Evolutionary conservation across 2,113 vertebrate species (phyloP), one percentile per base, ranked within the genome.

Genomic region (Halichoeres trimaculatus): DNA sequence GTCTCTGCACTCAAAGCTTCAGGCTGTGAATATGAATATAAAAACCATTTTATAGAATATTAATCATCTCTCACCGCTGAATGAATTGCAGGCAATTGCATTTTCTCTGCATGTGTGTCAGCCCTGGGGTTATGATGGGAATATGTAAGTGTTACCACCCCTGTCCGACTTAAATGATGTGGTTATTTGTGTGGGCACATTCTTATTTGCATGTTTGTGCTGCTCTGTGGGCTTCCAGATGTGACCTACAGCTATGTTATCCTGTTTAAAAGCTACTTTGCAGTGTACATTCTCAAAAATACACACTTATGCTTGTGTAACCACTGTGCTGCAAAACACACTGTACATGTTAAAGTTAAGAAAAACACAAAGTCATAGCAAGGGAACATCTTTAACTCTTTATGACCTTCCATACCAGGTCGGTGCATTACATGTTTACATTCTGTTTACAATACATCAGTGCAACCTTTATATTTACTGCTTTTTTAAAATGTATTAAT

Each of bases 31-130:
- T 74, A 50, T 58, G 83, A 87, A 88, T 88, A 81, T 70, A 84
- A 85, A 79, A 89, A 88, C 45, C 61, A 76, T 88, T 85, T 87
- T 85, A 81, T 77, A 68, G 83, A 90, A 92, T 91, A 89, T 89
- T 90, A 89, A 91, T 89, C 77, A 78, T 78, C 63, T 57, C 66
- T 81, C 74, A 35, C 55, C 67, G 60, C 61, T 60, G 70, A 76
- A 80, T 81, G 78, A 86, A 80, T 63, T 77, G 69, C 68, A 78
- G 57, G 74, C 71, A 67, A 34, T 26, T 74, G 81, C 80, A 55
- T 63, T 70, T 84, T 74, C 50, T 64, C 54, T 55, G 23, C 59
- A 53, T 55, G 23, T 62, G 78, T 20, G 45, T 78, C 70, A 3
- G 74, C 83, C 80, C 64, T 9, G 0, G 50, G 83, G 81, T 88